These are phyloP conservation scores for Phyllotreta striolata DNA, from an alignment of 2,888 invertebrate species.

Conservation along the genomic window DNA sequence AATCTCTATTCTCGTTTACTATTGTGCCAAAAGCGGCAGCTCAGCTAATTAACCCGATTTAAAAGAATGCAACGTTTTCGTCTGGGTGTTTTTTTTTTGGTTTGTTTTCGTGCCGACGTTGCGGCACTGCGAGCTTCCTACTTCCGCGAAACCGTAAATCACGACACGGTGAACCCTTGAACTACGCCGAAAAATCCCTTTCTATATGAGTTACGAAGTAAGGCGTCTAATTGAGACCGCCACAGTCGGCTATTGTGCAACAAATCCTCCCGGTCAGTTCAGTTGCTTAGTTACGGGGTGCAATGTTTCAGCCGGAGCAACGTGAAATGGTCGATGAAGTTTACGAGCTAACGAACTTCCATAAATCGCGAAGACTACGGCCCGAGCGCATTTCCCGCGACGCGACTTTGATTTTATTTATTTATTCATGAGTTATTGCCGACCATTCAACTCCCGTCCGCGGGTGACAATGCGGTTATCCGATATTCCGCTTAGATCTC, in stretches of 20 bases:
- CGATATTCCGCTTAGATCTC: slow-evolving; percentile 51
- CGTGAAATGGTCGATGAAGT: slow-evolving; percentile 56
- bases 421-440: slow-evolving; percentile 56
- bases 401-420: slow-evolving; percentile 54
- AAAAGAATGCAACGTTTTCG: slow-evolving; percentile 16
- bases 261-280: slow-evolving; percentile 47
- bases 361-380: slow-evolving; percentile 56
- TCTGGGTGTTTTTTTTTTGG: slow-evolving; percentile 9
- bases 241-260: slow-evolving; percentile 44
- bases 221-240: slow-evolving; percentile 50
- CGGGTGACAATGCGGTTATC: slow-evolving; percentile 53
- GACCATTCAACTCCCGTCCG: slow-evolving; percentile 52
- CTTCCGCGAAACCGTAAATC: slow-evolving; percentile 32
- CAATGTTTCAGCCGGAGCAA: slow-evolving; percentile 58
- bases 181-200: slow-evolving; percentile 34
- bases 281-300: slow-evolving; percentile 58
- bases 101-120: not conserved
- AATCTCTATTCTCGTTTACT: not conserved
- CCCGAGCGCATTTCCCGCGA: slow-evolving; percentile 48
- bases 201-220: slow-evolving; percentile 37
- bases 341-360: slow-evolving; percentile 59
- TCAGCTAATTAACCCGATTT: slow-evolving; percentile 18
- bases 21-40: slow-evolving; percentile 8
- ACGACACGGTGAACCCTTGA: slow-evolving; percentile 30
- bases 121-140: slow-evolving; percentile 20